A percentile compares a stretch with the other conserved stretches of the same genome.
phyloP scores from a whole-genome alignment of 1,140 invertebrate species.

The Parapsyche elsis region DNA sequence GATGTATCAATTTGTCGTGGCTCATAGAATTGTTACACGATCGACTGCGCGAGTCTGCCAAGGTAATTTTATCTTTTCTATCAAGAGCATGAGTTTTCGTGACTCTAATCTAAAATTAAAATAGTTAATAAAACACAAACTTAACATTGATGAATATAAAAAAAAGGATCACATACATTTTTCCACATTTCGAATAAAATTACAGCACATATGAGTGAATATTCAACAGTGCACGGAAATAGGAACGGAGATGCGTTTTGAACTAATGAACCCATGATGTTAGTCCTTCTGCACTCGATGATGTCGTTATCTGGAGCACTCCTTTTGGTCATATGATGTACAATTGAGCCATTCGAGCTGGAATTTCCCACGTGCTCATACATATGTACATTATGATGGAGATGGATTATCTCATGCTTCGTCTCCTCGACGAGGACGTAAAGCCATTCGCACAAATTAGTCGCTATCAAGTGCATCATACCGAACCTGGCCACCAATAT shows the following conservation, averaged over 20 bases:
- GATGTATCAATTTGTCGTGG: slow-evolving; percentile 11
- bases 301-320: slow-evolving; percentile 46
- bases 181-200: slow-evolving; percentile 89
- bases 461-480: slow-evolving; percentile 86
- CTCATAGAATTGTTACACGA: slow-evolving; percentile 10
- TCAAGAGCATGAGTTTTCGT: neutral
- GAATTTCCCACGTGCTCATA: neutral
- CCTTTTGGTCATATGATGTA: slow-evolving; percentile 2
- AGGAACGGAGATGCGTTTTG: slow-evolving; percentile 86
- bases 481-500: slow-evolving; percentile 79
- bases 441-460: slow-evolving; percentile 85
- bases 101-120: neutral
- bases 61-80: neutral
- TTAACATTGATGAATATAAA: neutral
- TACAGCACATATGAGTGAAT: slow-evolving; percentile 84
- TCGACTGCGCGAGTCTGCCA: neutral
- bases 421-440: slow-evolving; percentile 86
- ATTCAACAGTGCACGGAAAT: slow-evolving; percentile 92
- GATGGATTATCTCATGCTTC: slow-evolving; percentile 75
- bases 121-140: too few species aligned
- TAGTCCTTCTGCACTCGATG: slow-evolving; percentile 65
- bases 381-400: slow-evolving; percentile 11
- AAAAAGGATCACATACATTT: slow-evolving; percentile 62
- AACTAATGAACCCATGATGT: slow-evolving; percentile 76
- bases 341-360: neutral